A percentile compares a stretch with the other conserved stretches of the same genome.
Evolutionary conservation across 2,797 vertebrate genomes (phyloP).

Genomic region (Sparus aurata): DNA sequence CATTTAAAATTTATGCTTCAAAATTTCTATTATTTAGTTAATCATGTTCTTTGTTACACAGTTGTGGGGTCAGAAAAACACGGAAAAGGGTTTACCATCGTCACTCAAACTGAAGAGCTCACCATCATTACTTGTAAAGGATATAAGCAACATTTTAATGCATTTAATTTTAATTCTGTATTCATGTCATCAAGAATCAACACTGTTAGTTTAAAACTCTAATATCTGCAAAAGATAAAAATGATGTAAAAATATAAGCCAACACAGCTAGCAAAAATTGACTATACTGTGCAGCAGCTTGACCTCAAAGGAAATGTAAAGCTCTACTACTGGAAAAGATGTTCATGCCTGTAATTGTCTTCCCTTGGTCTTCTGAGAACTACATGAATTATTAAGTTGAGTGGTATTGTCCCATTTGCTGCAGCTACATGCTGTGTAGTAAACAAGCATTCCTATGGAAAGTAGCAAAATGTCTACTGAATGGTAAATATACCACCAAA

Average conservation of each 20-base stretch:
- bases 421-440: conserved; percentile 17
- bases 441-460: conserved; percentile 35
- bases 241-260: background rate
- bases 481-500: conserved; percentile 36
- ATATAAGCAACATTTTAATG: background rate
- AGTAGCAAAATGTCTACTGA: conserved; percentile 18
- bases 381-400: conserved; percentile 53
- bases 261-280: background rate
- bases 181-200: background rate
- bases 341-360: conserved; percentile 24
- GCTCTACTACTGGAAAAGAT: conserved; percentile 24
- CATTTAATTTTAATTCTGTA: no score
- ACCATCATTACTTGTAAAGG: background rate
- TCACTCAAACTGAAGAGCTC: background rate
- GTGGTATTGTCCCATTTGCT: conserved; percentile 44
- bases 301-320: conserved; percentile 11
- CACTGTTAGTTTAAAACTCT: background rate
- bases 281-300: background rate
- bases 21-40: background rate
- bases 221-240: background rate
- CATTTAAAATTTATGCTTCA: no score
- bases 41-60: background rate
- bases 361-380: background rate
- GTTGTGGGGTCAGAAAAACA: background rate
- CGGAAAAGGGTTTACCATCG: background rate